Evolutionary conservation across 2,888 invertebrate species (phyloP).

Genomic region (Aradus depressus): DNA sequence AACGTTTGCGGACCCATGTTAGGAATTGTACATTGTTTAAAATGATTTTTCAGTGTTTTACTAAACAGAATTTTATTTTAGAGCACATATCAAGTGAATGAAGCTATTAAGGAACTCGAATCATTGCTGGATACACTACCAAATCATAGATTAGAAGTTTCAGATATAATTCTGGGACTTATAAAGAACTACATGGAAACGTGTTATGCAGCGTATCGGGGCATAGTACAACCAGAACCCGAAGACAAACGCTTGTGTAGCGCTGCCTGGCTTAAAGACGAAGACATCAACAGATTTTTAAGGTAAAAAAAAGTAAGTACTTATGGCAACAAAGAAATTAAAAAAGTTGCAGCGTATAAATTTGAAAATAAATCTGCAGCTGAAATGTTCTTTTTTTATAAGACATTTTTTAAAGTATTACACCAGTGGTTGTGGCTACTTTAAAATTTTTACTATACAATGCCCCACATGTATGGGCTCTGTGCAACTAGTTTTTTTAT

Average conservation of each 20-base stretch:
- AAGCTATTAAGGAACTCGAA: slow-evolving; percentile 53
- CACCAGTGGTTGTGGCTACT: too few species aligned
- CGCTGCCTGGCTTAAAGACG: slow-evolving; percentile 85
- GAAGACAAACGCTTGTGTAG: slow-evolving; percentile 70
- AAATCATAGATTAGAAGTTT: slow-evolving; percentile 60
- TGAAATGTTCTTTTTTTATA: too few species aligned
- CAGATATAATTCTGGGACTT: slow-evolving; percentile 58
- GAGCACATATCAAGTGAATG: slow-evolving; percentile 62
- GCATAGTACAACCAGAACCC: slow-evolving; percentile 63
- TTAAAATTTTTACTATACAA: too few species aligned
- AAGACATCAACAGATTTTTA: slow-evolving; percentile 85
- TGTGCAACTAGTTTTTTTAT: too few species aligned
- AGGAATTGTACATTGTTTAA: too few species aligned
- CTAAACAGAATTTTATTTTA: slow-evolving; percentile 38
- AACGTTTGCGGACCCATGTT: too few species aligned
- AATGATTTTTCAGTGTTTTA: neutral
- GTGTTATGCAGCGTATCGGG: slow-evolving; percentile 60
- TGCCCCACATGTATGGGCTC: too few species aligned
- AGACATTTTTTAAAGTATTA: too few species aligned
- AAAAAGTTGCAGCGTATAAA: neutral
- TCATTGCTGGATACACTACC: slow-evolving; percentile 59
- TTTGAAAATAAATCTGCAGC: too few species aligned
- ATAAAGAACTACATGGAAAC: slow-evolving; percentile 62
- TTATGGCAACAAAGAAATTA: neutral
- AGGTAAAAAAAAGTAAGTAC: slow-evolving; percentile 44